Percentiles rank a stretch among this genome's conserved stretches.
These are phyloP conservation scores for Melanostoma mellinum DNA, from an alignment of 2,888 invertebrate genomes.

Conservation along the genomic window DNA sequence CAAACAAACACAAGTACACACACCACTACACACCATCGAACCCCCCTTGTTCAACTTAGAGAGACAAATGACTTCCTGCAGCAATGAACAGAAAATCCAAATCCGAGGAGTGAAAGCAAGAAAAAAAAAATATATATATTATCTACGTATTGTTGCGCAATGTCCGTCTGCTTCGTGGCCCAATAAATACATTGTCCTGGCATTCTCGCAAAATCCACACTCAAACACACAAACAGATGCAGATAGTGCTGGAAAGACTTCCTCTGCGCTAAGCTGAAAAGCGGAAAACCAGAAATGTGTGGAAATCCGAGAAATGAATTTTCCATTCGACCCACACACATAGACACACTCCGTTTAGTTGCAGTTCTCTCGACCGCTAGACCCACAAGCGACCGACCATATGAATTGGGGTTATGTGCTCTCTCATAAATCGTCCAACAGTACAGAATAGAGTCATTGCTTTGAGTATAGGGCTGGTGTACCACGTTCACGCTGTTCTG, in stretches of 20 bases:
- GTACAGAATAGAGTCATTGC: constrained; percentile 68
- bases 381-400: constrained; percentile 44
- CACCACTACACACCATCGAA: constrained; percentile 14
- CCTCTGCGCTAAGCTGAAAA: constrained; percentile 67
- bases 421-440: constrained; percentile 68
- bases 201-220: constrained; percentile 59
- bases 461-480: constrained; percentile 35
- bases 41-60: constrained; percentile 45
- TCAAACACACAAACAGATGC: constrained; percentile 23
- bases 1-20: constrained; percentile 17
- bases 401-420: constrained; percentile 72
- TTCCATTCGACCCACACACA: constrained; percentile 32
- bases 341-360: neutral
- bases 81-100: constrained; percentile 71
- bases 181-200: constrained; percentile 71
- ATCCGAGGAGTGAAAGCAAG: constrained; percentile 31
- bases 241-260: constrained; percentile 40
- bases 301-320: constrained; percentile 71
- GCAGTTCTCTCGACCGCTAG: constrained; percentile 19
- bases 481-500: constrained; percentile 17
- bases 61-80: constrained; percentile 71
- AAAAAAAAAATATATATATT: constrained; percentile 1
- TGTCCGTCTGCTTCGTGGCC: constrained; percentile 69
- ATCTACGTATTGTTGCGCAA: constrained; percentile 64
- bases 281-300: constrained; percentile 72